Percentiles rank a stretch among this genome's conserved stretches.
Conservation (phyloP, 2,113 vertebrate species). For the Python bivittatus region DNA sequence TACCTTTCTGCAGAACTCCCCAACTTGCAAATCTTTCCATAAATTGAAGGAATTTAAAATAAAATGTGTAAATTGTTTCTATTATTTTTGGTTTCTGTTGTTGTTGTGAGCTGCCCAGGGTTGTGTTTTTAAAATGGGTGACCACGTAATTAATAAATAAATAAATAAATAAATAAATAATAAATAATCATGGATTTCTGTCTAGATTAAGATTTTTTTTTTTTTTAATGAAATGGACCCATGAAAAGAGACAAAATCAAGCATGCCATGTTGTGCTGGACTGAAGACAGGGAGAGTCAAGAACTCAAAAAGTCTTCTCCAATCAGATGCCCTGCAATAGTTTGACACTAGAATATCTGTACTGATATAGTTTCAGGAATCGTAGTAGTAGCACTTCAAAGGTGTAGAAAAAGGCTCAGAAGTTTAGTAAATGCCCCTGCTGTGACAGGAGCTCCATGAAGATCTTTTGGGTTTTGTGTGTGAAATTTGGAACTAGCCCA, state of each 20-base stretch:
- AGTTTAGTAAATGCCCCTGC: background rate
- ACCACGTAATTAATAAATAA: background rate
- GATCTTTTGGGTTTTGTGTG: background rate
- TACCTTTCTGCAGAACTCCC: background rate
- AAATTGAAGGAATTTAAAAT: background rate
- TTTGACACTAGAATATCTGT: background rate
- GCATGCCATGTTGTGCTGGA: background rate
- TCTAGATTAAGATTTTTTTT: too few relatives aligned
- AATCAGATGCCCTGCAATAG: background rate
- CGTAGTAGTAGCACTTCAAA: background rate
- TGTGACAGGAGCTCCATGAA: background rate
- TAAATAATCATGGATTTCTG: background rate
- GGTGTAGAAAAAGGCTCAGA: background rate
- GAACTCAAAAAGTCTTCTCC: background rate
- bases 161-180: background rate
- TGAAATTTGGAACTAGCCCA: background rate
- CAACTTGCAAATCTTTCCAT: background rate
- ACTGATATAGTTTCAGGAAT: background rate
- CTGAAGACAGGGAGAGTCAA: background rate
- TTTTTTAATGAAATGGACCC: background rate
- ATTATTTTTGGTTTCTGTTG: background rate
- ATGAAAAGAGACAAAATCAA: background rate
- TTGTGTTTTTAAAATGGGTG: background rate
- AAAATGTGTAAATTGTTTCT: background rate
- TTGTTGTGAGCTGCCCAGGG: background rate